phyloP scores from a whole-genome alignment of 2,113 vertebrate genomes.

The Dunckerocampus dactyliophorus region DNA sequence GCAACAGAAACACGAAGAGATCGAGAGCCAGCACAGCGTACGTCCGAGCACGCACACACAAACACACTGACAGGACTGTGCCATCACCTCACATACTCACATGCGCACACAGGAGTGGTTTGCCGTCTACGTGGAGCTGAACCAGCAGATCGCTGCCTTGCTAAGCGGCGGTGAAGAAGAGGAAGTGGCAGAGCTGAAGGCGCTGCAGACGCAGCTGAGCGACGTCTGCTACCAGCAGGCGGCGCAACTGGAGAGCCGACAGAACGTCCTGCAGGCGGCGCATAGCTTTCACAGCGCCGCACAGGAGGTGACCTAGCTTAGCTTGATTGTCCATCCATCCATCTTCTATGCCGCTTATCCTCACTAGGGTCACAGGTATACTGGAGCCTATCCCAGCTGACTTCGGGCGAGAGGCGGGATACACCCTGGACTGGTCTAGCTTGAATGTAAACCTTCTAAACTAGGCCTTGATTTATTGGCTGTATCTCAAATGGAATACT shows the following conservation, averaged over 20 bases:
- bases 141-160: constrained; percentile 95
- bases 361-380: too few species aligned
- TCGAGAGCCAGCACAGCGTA: constrained; percentile 98
- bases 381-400: too few species aligned
- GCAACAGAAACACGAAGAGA: constrained; percentile 97
- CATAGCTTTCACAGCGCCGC: constrained; percentile 91
- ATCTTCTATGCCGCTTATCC: too few species aligned
- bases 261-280: constrained; percentile 91
- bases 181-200: constrained; percentile 88
- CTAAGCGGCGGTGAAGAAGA: constrained; percentile 92
- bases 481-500: not conserved
- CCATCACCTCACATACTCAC: not conserved
- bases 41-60: constrained; percentile 37
- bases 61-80: not conserved
- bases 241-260: constrained; percentile 92
- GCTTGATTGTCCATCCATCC: too few species aligned
- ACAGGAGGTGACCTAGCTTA: constrained; percentile 81
- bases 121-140: constrained; percentile 96
- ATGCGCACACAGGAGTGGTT: constrained; percentile 87
- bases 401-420: too few species aligned
- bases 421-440: too few species aligned
- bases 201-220: constrained; percentile 93
- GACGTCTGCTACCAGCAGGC: constrained; percentile 97
- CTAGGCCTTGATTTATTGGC: too few species aligned
- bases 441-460: not conserved